Percentiles rank a stretch among this genome's conserved stretches.
These are phyloP conservation scores for Mobula hypostoma DNA, from an alignment of 2,113 vertebrate species.

Conservation along the genomic window DNA sequence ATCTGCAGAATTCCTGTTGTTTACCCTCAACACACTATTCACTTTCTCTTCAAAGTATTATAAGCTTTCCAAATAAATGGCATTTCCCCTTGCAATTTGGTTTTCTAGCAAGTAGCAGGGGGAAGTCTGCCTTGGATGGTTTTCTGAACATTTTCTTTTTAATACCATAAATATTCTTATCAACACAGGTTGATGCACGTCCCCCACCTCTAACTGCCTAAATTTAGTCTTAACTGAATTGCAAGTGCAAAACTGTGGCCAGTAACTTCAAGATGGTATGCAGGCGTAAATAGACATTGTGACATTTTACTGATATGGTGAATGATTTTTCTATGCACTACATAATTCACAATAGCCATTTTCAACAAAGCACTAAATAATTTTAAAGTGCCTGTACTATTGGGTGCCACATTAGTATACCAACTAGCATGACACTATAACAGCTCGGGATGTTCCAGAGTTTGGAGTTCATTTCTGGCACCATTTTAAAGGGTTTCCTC, in stretches of 20 bases:
- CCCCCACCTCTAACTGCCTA: not conserved
- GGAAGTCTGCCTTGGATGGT: not conserved
- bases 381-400: not conserved
- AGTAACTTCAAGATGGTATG: not conserved
- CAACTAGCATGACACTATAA: no score
- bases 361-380: not conserved
- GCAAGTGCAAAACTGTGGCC: not conserved
- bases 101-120: not conserved
- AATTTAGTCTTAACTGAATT: not conserved
- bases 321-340: no score
- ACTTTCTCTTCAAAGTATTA: not conserved
- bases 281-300: no score
- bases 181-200: not conserved
- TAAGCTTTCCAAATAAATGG: not conserved
- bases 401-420: no score
- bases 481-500: no score
- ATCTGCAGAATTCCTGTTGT: no score
- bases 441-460: no score
- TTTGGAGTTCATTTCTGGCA: no score
- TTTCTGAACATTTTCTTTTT: not conserved
- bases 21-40: not conserved
- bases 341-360: no score
- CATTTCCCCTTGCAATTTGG: not conserved
- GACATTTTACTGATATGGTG: no score
- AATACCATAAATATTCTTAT: not conserved